Evolutionary conservation across 2,113 vertebrate genomes (phyloP).

Genomic region (Rhadina sibilatrix): DNA sequence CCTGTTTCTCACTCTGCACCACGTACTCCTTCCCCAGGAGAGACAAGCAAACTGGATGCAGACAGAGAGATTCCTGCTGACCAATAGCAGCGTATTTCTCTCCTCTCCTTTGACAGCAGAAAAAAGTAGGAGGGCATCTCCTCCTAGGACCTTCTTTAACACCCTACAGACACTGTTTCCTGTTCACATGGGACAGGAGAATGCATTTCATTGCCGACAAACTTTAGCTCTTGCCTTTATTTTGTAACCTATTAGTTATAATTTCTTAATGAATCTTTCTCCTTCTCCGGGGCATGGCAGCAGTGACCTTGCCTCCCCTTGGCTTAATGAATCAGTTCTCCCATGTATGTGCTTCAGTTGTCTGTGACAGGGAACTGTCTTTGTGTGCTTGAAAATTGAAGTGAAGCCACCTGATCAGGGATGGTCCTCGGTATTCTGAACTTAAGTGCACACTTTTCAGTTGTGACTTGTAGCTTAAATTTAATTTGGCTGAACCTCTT

Average conservation of each 20-base stretch:
- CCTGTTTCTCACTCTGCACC: constrained; percentile 82
- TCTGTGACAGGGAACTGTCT: neutral
- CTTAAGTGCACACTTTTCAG: neutral
- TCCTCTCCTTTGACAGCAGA: constrained; percentile 38
- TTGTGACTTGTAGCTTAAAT: constrained; percentile 24
- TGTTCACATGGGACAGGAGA: constrained; percentile 52
- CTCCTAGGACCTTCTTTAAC: constrained; percentile 68
- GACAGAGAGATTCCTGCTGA: constrained; percentile 94
- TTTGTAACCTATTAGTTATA: constrained; percentile 73
- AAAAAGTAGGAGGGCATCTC: constrained; percentile 19
- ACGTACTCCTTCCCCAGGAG: constrained; percentile 85
- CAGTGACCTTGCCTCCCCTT: constrained; percentile 49
- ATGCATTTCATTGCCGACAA: constrained; percentile 69
- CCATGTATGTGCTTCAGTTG: neutral
- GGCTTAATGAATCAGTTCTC: constrained; percentile 18
- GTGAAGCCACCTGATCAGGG: constrained; percentile 6
- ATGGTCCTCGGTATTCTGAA: neutral
- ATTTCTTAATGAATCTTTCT: constrained; percentile 54
- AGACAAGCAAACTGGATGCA: constrained; percentile 87
- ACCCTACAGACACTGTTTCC: constrained; percentile 63
- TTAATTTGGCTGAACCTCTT: constrained; percentile 19
- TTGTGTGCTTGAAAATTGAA: neutral
- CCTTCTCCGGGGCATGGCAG: constrained; percentile 57
- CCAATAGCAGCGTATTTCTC: constrained; percentile 82
- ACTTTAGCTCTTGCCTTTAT: constrained; percentile 74